Evolutionary conservation across 2,797 vertebrate species (phyloP).

Genomic region (Picus viridis): DNA sequence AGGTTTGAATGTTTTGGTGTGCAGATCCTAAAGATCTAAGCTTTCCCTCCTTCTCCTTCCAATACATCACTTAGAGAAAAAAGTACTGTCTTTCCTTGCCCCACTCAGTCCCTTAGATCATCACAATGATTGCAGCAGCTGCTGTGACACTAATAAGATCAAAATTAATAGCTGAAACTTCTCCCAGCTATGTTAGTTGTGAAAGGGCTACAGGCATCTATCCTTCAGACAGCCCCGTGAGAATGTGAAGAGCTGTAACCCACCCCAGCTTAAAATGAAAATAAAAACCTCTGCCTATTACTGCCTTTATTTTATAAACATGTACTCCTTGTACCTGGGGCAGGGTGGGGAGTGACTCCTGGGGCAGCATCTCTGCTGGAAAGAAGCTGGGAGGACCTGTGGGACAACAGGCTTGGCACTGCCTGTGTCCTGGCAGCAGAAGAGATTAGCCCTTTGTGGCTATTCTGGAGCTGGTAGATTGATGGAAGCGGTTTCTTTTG

Average conservation of each 20-base stretch:
- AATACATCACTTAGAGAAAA: not conserved
- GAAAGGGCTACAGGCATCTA: not conserved
- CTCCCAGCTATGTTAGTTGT: not conserved
- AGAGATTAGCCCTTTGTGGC: not conserved
- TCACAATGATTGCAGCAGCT: not conserved
- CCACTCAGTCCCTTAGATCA: not conserved
- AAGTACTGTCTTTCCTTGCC: not conserved
- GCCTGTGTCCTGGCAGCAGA: rapidly evolving
- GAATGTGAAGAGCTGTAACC: not conserved
- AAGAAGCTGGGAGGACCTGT: not conserved
- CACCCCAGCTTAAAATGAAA: not conserved
- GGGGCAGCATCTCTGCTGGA: not conserved
- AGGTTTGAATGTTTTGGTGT: not conserved
- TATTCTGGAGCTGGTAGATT: not conserved
- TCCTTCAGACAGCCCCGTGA: not conserved
- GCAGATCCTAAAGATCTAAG: not conserved
- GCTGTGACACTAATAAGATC: not conserved
- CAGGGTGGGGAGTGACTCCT: not conserved
- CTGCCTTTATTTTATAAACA: not conserved
- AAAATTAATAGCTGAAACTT: not conserved
- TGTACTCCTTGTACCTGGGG: not conserved
- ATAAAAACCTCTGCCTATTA: not conserved
- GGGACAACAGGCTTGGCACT: not conserved
- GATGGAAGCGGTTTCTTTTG: not conserved
- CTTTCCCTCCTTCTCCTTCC: not conserved